These are phyloP conservation scores for Alectoris magna DNA, from an alignment of 2,797 vertebrate genomes.

Conservation along the genomic window DNA sequence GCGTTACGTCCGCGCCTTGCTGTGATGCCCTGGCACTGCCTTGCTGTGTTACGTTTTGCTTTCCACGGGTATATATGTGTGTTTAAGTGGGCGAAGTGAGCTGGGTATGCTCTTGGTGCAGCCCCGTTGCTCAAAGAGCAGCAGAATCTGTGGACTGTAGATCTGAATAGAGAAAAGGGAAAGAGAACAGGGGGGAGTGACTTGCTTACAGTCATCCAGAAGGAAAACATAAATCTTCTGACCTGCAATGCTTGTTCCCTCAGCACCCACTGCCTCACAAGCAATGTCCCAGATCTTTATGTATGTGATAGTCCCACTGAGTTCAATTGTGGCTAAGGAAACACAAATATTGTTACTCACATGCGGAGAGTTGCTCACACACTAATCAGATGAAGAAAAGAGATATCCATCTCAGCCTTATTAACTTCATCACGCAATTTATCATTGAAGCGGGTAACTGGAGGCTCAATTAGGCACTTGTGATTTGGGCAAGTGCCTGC, in stretches of 20 bases:
- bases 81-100: neutral
- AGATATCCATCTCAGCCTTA: neutral
- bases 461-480: neutral
- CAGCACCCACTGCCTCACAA: constrained; percentile 10
- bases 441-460: neutral
- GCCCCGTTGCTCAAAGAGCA: neutral
- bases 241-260: neutral
- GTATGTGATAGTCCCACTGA: neutral
- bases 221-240: neutral
- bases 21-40: neutral
- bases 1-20: neutral
- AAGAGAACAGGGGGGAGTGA: neutral
- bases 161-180: neutral
- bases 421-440: neutral
- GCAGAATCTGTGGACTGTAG: neutral
- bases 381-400: neutral
- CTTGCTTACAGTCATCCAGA: neutral
- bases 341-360: constrained; percentile 27
- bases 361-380: neutral
- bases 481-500: neutral
- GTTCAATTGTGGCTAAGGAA: constrained; percentile 23
- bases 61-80: neutral
- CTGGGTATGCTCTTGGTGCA: neutral
- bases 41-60: rapidly evolving
- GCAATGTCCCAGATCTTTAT: neutral